Base-by-base conservation (phyloP, 1,140 invertebrate species). In the Oryzaephilus surinamensis region DNA sequence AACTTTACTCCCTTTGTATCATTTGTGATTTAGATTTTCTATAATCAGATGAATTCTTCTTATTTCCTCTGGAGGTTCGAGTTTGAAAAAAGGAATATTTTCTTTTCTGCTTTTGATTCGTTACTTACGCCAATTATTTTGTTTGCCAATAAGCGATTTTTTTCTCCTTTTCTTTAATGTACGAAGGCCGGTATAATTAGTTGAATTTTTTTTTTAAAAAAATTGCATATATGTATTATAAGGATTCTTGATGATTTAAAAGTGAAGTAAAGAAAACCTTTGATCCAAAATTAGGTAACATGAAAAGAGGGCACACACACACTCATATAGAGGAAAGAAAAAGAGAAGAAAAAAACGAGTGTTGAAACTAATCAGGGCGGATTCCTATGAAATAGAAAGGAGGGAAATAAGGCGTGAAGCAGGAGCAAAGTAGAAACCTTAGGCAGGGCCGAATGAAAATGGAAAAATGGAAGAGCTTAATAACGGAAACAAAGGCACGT, bases 21-120 rank as follows among this genome's bases (percentile, higher is more conserved):
- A 49, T 54, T 54, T 51, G 51, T 48, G 46, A 54, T 51, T 54
- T 48, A 51, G 49, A 54, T 54, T 51, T 50, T 38, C 31, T 28
- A 43, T 50, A 50, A 52, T 52, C 44, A 40, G 50, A 43, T 35
- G 24, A 33, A 37, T 42, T 42, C 41, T 40, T 30, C 23, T 38
- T 29, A 29, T 30, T 31, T 40, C 21, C 31, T 14, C n/a, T n/a
- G 7, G 19, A 20, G 32, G 14, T 20, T n/a, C n/a, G 24, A 21
- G 32, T 34, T 29, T 37, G 19, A 12, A 37, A 32, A 40, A 32
- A 21, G 29, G 27, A 16, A 18, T 32, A 10, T 38, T 10, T 20
- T 24, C 20, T 38, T 16, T 30, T 26, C 31, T 29, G 27, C n/a
- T 6, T 19, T 5, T 16, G 15, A 29, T n/a, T 40, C 38, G 30